Percentiles rank a stretch among this genome's conserved stretches.
These are phyloP conservation scores for Stramonita haemastoma DNA, from an alignment of 2,888 invertebrate species.

Conservation along the genomic window DNA sequence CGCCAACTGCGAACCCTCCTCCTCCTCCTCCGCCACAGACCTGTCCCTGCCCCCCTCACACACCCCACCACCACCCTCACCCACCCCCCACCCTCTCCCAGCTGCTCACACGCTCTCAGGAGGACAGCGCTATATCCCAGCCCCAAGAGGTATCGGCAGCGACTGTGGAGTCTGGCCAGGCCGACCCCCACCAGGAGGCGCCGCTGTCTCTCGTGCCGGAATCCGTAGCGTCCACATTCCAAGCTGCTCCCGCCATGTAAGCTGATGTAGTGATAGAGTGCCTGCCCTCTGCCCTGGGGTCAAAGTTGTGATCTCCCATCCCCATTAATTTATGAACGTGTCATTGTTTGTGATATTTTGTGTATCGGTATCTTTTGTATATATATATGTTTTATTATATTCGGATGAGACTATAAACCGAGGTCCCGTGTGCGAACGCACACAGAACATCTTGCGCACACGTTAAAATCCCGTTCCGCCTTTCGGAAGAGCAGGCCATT, in stretches of 20 bases:
- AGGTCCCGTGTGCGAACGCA: no score
- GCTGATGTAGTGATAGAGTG: neutral
- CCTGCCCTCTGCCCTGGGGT: no score
- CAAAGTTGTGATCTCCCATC: no score
- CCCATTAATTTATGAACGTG: no score
- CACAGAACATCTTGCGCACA: no score
- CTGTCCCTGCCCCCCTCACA: no score
- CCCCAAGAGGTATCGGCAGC: neutral
- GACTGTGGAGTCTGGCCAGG: neutral
- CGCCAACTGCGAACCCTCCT: neutral
- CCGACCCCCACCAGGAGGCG: neutral
- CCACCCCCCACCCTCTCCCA: slow-evolving; percentile 14
- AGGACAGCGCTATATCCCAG: neutral
- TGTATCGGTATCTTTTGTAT: no score
- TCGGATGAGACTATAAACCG: no score
- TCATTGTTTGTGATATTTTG: no score
- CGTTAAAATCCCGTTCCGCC: no score
- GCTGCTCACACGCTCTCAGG: neutral
- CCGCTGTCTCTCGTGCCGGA: neutral
- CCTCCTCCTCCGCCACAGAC: neutral
- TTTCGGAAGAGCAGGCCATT: no score
- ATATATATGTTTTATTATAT: no score
- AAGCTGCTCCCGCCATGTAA: slow-evolving; percentile 23
- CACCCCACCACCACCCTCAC: neutral
- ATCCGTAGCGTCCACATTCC: neutral